Evolutionary conservation across 2,888 invertebrate species (phyloP).

Genomic region (Drosophila acutilabella): DNA sequence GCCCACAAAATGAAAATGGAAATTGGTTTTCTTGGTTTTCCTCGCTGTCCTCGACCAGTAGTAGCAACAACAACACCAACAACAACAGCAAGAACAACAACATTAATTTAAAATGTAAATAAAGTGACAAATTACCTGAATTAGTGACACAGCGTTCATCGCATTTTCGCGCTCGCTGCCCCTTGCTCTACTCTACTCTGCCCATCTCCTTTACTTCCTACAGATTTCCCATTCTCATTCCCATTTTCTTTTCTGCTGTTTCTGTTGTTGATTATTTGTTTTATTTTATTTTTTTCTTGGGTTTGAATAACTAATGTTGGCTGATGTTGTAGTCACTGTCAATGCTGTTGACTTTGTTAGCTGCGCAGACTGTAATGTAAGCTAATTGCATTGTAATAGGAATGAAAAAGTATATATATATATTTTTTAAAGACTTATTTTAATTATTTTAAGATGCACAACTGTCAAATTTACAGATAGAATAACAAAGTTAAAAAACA

Average conservation of each 20-base stretch:
- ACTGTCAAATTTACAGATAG: too few relatives aligned
- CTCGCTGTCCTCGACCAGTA: slow-evolving; percentile 47
- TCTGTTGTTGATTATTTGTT: slow-evolving; percentile 43
- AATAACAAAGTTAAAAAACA: too few relatives aligned
- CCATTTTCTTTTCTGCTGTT: background rate
- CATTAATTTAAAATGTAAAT: slow-evolving; percentile 79
- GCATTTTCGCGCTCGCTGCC: slow-evolving; percentile 47
- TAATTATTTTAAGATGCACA: background rate
- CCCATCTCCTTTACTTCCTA: background rate
- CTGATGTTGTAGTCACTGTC: slow-evolving; percentile 22
- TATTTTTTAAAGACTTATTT: background rate
- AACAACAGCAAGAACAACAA: slow-evolving; percentile 42
- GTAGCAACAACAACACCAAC: slow-evolving; percentile 33
- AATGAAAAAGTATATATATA: background rate
- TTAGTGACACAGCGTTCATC: slow-evolving; percentile 72
- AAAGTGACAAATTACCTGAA: slow-evolving; percentile 80
- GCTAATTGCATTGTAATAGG: slow-evolving; percentile 46
- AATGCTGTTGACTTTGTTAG: slow-evolving; percentile 52
- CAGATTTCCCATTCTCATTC: slow-evolving; percentile 12
- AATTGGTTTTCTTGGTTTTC: slow-evolving; percentile 76
- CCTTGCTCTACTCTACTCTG: slow-evolving; percentile 28
- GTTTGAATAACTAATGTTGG: slow-evolving; percentile 43
- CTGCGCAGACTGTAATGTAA: slow-evolving; percentile 41
- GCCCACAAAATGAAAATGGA: slow-evolving; percentile 75
- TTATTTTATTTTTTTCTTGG: slow-evolving; percentile 14